Percentiles rank a stretch among this genome's conserved stretches.
Evolutionary conservation across 2,113 vertebrate species (phyloP).

Genomic region (Festucalex cinctus): DNA sequence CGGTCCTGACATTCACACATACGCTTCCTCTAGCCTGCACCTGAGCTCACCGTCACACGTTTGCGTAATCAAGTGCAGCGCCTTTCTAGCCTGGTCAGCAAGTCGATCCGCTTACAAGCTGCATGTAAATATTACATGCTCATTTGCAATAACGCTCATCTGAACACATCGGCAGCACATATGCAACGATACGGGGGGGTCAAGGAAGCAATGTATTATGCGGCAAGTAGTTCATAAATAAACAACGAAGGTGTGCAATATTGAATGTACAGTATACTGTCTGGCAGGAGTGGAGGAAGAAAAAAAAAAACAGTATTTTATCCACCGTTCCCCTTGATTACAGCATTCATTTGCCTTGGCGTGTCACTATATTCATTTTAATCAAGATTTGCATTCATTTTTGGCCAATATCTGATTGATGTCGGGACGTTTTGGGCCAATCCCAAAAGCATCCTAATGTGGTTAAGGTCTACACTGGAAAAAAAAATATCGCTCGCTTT

Average conservation of each 20-base stretch:
- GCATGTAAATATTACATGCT: slow-evolving; percentile 61
- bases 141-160: slow-evolving; percentile 49
- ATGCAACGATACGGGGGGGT: slow-evolving; percentile 14
- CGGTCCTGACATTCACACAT: slow-evolving; percentile 64
- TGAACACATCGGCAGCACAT: slow-evolving; percentile 13
- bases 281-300: background rate
- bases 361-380: background rate
- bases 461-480: background rate
- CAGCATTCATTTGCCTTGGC: background rate
- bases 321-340: background rate
- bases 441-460: background rate
- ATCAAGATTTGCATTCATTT: slow-evolving; percentile 3
- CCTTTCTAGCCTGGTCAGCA: slow-evolving; percentile 55
- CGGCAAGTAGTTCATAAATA: background rate
- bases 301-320: background rate
- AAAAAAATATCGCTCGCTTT: background rate
- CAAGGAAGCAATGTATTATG: background rate
- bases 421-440: background rate
- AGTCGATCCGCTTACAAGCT: slow-evolving; percentile 56
- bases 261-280: background rate
- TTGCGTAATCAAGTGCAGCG: slow-evolving; percentile 54
- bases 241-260: background rate
- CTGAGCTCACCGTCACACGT: slow-evolving; percentile 5
- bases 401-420: background rate
- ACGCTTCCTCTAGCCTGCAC: slow-evolving; percentile 17